Percentiles rank a stretch among this genome's conserved stretches.
phyloP scores from a whole-genome alignment of 2,797 vertebrate genomes.

The Etheostoma perlongum region DNA sequence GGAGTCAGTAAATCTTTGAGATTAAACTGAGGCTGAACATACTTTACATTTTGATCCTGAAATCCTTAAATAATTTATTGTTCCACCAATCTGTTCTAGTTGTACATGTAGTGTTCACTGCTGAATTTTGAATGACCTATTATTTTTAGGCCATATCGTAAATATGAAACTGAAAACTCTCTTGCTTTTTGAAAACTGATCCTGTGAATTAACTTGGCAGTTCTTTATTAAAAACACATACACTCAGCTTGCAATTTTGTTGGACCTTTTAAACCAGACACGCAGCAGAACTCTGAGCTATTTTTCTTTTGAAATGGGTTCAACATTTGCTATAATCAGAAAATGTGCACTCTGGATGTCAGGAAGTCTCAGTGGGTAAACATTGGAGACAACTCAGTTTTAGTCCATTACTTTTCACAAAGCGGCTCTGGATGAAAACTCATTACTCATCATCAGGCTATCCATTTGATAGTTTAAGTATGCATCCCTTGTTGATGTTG shows the following conservation, averaged over 20 bases:
- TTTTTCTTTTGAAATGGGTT: constrained; percentile 31
- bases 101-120: neutral
- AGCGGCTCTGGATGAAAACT: constrained; percentile 34
- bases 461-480: constrained; percentile 36
- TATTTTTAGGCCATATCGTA: neutral
- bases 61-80: constrained; percentile 54
- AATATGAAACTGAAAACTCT: constrained; percentile 6
- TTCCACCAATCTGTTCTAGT: constrained; percentile 24
- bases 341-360: constrained; percentile 24
- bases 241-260: neutral
- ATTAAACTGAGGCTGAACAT: constrained; percentile 54
- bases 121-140: constrained; percentile 1
- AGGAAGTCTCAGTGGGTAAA: constrained; percentile 22
- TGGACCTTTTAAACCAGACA: constrained; percentile 5
- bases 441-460: constrained; percentile 27
- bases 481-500: constrained; percentile 25
- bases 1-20: constrained; percentile 45
- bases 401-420: constrained; percentile 34
- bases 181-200: neutral
- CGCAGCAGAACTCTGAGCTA: constrained; percentile 1
- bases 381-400: constrained; percentile 33
- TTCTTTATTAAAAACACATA: neutral
- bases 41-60: constrained; percentile 57
- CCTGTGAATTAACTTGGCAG: neutral
- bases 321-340: constrained; percentile 36